Conservation (phyloP, 2,113 vertebrate genomes). For the Podocnemis expansa region DNA sequence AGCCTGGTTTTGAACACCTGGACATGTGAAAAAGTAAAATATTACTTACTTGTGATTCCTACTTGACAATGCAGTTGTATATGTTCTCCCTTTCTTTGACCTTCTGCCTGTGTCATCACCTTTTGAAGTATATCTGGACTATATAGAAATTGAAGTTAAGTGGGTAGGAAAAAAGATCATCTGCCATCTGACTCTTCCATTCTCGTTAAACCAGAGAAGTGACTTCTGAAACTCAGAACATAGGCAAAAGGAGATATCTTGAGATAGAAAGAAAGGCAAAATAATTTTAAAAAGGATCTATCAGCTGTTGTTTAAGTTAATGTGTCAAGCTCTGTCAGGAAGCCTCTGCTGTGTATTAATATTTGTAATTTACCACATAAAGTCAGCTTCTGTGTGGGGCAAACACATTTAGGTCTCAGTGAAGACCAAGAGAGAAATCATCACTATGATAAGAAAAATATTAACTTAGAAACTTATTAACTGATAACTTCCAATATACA, state of each 20-base stretch:
- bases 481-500: background rate
- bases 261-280: background rate
- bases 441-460: background rate
- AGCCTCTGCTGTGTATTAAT: background rate
- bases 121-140: background rate
- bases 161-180: background rate
- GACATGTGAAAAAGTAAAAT: background rate
- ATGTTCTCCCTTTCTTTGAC: background rate
- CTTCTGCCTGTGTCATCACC: background rate
- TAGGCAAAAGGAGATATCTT: background rate
- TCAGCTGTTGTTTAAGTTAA: background rate
- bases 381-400: background rate
- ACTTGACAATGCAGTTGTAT: background rate
- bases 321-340: background rate
- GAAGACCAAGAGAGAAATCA: slow-evolving; percentile 21
- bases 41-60: background rate
- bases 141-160: background rate
- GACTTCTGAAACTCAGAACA: background rate
- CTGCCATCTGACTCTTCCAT: background rate
- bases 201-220: background rate
- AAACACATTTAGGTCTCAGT: slow-evolving; percentile 6
- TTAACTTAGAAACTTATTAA: background rate
- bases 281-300: background rate
- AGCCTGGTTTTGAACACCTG: background rate
- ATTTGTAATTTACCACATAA: background rate